Evolutionary conservation across 2,113 vertebrate genomes (phyloP), one percentile per base, ranked within the genome.

Genomic region (Pongo pygmaeus): DNA sequence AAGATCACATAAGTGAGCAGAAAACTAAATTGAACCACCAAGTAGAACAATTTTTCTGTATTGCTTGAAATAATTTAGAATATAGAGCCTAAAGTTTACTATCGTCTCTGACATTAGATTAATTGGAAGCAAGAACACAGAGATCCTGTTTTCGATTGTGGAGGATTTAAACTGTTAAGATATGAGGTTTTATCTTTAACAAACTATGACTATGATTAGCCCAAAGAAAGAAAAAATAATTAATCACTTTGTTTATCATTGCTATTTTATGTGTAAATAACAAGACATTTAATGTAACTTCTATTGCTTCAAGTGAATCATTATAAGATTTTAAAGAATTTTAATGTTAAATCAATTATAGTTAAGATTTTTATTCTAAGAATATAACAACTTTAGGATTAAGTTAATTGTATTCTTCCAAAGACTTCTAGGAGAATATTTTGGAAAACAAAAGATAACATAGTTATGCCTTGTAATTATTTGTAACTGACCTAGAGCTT

Each of bases 311-410:
- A n/a, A 81, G 84, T 40, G 46, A 77, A 61, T 67, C 22, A n/a
- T 30, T 64, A 2, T 38, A 55, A 38, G 32, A 64, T 8, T 59
- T 32, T 25, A 16, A 57, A 92, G n/a, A 80, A 67, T 84, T 61
- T 72, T 72, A 43, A 50, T 8, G 3, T 59, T 59, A 80, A n/a
- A 25, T 80, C 57, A 50, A 80, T 35, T 32, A 46, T n/a, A n/a
- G 23, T 88, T 35, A 22, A 48, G 38, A 46, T 32, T 72, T 89
- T 84, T 72, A 72, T 61, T 91, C 46, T 81, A 86, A 86, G n/a
- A 52, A 70, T 40, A 27, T 52, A 75, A 84, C 18, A 75, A 57
- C 46, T 70, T 70, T 61, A 74, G 16, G 3, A 22, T 52, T 50
- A 83, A 9, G 14, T 72, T 52, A 27, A 92, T 80, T 46, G 27